Evolutionary conservation across 1,140 invertebrate species (phyloP).

Genomic region (Pararge aegeria): DNA sequence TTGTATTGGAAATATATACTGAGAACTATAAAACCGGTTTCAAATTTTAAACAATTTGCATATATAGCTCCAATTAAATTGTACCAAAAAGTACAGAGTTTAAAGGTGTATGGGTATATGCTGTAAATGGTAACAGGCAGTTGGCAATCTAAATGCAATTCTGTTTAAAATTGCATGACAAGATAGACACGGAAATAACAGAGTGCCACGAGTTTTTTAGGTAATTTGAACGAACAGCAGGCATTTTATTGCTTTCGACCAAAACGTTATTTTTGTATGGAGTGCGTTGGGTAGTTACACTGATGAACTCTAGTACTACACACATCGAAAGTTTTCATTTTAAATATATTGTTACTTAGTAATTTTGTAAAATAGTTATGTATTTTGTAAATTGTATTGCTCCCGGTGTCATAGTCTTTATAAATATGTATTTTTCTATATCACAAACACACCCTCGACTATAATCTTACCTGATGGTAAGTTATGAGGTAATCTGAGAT

Average conservation of each 20-base stretch:
- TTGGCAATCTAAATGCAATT: slow-evolving; percentile 7
- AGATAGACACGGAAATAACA: slow-evolving; percentile 4
- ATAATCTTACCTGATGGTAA: too few relatives aligned
- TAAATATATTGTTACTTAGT: too few relatives aligned
- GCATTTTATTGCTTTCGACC: background rate
- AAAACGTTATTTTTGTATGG: background rate
- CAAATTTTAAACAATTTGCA: background rate
- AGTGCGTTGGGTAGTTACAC: background rate
- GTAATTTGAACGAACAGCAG: background rate
- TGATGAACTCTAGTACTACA: too few relatives aligned
- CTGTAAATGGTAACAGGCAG: background rate
- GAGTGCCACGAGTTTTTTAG: slow-evolving; percentile 1
- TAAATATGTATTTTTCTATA: too few relatives aligned
- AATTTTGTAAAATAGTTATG: too few relatives aligned
- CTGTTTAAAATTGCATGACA: slow-evolving; percentile 5
- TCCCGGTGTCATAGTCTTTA: too few relatives aligned
- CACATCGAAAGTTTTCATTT: too few relatives aligned
- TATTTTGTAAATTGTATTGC: too few relatives aligned
- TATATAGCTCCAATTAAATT: slow-evolving; percentile 2
- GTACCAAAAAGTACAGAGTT: background rate
- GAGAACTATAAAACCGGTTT: background rate
- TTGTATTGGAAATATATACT: too few relatives aligned
- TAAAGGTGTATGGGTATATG: background rate
- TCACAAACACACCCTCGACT: too few relatives aligned
- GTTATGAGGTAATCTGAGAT: too few relatives aligned